A percentile compares a stretch with the other conserved stretches of the same genome.
Evolutionary conservation across 2,797 vertebrate species (phyloP).

Genomic region (Enteromius treurensis): DNA sequence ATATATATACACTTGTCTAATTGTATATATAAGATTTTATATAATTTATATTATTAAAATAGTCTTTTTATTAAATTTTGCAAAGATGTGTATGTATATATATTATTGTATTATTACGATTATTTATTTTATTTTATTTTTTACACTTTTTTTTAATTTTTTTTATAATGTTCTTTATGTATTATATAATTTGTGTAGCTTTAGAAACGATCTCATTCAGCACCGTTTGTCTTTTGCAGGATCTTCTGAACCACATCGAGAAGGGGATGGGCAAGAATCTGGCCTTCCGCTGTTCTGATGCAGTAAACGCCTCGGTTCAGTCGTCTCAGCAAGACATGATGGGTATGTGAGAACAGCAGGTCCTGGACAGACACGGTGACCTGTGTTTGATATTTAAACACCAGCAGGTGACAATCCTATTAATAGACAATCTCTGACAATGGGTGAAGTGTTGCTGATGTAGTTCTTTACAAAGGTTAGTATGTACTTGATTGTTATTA

Average conservation of each 20-base stretch:
- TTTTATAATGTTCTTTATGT: no score
- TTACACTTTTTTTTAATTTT: no score
- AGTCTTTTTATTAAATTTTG: no score
- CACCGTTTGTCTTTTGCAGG: constrained; percentile 70
- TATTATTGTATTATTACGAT: no score
- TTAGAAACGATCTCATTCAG: neutral
- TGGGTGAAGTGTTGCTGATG: neutral
- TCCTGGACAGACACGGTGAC: neutral
- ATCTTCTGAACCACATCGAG: constrained; percentile 91
- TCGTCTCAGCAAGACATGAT: constrained; percentile 91
- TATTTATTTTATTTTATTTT: no score
- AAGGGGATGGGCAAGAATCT: constrained; percentile 95
- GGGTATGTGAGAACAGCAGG: constrained; percentile 73
- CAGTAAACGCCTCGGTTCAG: constrained; percentile 87
- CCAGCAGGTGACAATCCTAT: neutral
- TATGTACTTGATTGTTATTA: neutral
- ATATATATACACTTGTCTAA: no score
- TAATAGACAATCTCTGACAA: neutral
- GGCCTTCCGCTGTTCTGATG: constrained; percentile 90
- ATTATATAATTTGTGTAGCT: neutral
- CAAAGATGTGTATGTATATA: no score
- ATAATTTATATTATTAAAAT: no score
- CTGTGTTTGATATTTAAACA: neutral
- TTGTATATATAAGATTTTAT: no score
- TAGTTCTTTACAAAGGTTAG: neutral